These are phyloP conservation scores for Physeter macrocephalus DNA, from an alignment of 2,113 vertebrate genomes.

Conservation along the genomic window DNA sequence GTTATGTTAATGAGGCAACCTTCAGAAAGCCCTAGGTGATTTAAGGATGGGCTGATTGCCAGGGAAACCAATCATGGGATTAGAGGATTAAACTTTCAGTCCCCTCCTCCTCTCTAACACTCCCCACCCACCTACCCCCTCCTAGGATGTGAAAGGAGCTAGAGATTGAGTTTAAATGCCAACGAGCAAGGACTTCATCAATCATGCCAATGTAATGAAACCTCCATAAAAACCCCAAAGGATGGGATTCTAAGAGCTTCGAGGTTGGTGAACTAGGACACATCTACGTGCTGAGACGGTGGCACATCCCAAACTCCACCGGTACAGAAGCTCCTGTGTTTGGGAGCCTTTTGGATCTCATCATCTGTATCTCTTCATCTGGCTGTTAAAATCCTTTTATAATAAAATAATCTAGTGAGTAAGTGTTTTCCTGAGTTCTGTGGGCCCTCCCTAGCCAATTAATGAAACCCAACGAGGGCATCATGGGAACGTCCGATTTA, in stretches of 20 bases:
- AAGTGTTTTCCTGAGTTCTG: neutral
- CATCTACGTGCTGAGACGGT: rapidly evolving
- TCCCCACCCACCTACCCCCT: neutral
- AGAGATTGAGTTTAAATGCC: neutral
- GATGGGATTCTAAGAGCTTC: neutral
- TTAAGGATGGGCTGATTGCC: neutral
- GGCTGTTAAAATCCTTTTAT: neutral
- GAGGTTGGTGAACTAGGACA: neutral
- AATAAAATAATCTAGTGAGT: neutral
- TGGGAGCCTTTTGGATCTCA: neutral
- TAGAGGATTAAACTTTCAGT: neutral
- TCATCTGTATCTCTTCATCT: neutral
- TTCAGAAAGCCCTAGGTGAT: neutral
- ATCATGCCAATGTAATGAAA: neutral
- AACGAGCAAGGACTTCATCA: neutral
- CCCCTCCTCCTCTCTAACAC: neutral
- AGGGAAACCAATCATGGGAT: neutral
- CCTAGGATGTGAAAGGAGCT: neutral
- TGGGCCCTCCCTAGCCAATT: neutral
- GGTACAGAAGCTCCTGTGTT: neutral
- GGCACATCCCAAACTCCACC: no score
- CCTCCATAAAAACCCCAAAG: neutral
- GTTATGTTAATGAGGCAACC: neutral
- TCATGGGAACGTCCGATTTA: neutral
- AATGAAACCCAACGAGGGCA: no score